These are phyloP conservation scores for Syndactyla subalaris DNA, from an alignment of 2,797 vertebrate genomes.

Conservation along the genomic window DNA sequence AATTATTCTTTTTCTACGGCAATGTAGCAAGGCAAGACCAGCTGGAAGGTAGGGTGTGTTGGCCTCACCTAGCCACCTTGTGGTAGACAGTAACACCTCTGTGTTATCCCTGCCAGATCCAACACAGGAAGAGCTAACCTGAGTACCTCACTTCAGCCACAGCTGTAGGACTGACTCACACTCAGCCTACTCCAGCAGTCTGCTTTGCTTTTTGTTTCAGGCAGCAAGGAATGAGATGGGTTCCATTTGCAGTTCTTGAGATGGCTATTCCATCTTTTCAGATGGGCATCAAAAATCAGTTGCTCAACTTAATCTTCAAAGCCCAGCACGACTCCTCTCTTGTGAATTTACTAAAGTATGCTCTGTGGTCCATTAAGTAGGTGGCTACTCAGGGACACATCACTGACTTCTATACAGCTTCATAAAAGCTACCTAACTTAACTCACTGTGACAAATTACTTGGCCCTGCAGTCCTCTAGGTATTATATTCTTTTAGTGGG, in stretches of 20 bases:
- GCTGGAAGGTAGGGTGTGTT: neutral
- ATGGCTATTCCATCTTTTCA: neutral
- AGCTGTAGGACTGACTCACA: neutral
- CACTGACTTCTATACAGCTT: neutral
- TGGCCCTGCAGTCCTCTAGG: neutral
- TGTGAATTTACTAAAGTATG: neutral
- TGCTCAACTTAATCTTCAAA: conserved; percentile 4
- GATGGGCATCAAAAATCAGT: neutral
- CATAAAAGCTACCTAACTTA: conserved; percentile 3
- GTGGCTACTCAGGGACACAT: conserved; percentile 24
- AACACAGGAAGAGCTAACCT: neutral
- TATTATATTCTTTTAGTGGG: neutral
- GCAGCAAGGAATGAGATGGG: neutral
- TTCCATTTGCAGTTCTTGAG: neutral
- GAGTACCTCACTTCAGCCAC: neutral
- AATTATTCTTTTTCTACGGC: neutral
- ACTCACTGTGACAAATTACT: neutral
- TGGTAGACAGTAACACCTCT: neutral
- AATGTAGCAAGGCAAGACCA: neutral
- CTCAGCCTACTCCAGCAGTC: neutral
- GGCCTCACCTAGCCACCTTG: conserved; percentile 27
- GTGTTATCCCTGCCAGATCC: neutral
- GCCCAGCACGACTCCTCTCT: neutral
- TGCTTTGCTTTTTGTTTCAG: neutral
- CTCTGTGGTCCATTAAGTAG: conserved; percentile 5